Percentiles rank a stretch among this genome's conserved stretches.
These are phyloP conservation scores for Silurus asotus DNA, from an alignment of 2,113 vertebrate genomes.

Conservation along the genomic window DNA sequence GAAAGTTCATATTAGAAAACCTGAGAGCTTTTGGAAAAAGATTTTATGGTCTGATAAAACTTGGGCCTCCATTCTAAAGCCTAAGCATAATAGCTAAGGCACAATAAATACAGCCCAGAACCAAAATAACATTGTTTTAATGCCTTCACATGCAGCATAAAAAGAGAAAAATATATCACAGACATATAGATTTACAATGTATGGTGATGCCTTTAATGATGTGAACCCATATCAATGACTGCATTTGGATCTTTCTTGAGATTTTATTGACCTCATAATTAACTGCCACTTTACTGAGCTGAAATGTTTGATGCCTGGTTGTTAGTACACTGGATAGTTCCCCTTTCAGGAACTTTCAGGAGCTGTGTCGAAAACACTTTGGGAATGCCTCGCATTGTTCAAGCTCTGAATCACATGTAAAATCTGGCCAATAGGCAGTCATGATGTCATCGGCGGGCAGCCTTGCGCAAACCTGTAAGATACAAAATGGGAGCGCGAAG, in stretches of 20 bases:
- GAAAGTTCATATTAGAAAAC: not conserved
- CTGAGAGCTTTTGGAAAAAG: not conserved
- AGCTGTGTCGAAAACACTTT: too few relatives aligned
- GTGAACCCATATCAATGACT: too few relatives aligned
- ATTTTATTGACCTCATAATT: not conserved
- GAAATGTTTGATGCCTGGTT: not conserved
- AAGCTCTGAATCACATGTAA: too few relatives aligned
- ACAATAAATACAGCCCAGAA: not conserved
- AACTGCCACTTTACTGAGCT: not conserved
- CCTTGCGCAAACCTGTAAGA: too few relatives aligned
- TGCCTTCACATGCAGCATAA: not conserved
- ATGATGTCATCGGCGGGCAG: too few relatives aligned
- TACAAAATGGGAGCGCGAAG: too few relatives aligned
- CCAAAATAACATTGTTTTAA: not conserved
- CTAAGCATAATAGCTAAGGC: not conserved
- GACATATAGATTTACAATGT: not conserved
- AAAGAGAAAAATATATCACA: not conserved
- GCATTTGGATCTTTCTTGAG: not conserved
- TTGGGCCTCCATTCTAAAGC: not conserved
- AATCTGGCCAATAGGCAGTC: too few relatives aligned
- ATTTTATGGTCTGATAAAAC: not conserved
- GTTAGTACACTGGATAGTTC: not conserved
- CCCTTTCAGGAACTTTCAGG: too few relatives aligned
- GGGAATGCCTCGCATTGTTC: too few relatives aligned
- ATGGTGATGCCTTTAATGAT: not conserved